Conservation (phyloP, 30 jellyfish, hydroid and myxozoan genomes). For the Aurelia coerulea region DNA sequence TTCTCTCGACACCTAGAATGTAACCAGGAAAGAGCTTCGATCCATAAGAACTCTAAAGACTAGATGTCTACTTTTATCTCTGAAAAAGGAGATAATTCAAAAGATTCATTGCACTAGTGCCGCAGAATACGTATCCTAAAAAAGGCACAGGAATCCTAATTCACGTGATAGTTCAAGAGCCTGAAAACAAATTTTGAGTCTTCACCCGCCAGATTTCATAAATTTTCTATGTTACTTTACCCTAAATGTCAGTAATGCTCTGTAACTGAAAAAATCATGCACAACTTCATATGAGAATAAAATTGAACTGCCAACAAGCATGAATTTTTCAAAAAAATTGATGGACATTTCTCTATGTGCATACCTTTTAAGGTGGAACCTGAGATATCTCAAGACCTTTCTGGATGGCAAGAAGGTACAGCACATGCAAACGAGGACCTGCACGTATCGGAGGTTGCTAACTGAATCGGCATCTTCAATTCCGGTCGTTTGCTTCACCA, state of each 20-base stretch:
- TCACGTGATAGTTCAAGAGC: no score
- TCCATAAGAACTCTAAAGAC: no score
- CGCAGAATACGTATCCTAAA: no score
- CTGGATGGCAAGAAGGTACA: slow-evolving; percentile 98
- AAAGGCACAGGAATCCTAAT: no score
- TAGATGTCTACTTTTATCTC: no score
- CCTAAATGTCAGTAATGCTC: no score
- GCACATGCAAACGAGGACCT: slow-evolving; percentile 98
- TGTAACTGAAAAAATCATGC: not conserved
- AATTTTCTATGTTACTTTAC: no score
- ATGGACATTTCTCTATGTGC: not conserved
- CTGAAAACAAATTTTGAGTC: no score
- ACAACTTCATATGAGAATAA: not conserved
- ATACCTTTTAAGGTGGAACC: slow-evolving; percentile 93
- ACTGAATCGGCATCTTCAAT: slow-evolving; percentile 84
- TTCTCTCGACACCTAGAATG: slow-evolving; percentile 76
- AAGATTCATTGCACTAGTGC: not conserved
- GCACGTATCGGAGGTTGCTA: slow-evolving; percentile 89
- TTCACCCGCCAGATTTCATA: no score
- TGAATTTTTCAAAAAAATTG: no score
- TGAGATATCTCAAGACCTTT: slow-evolving; percentile 80
- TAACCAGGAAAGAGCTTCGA: no score
- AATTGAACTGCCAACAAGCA: no score
- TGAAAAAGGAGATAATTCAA: not conserved
- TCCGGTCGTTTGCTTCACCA: slow-evolving; percentile 91